Conservation (phyloP, 2,113 vertebrate species). For the Anolis carolinensis region DNA sequence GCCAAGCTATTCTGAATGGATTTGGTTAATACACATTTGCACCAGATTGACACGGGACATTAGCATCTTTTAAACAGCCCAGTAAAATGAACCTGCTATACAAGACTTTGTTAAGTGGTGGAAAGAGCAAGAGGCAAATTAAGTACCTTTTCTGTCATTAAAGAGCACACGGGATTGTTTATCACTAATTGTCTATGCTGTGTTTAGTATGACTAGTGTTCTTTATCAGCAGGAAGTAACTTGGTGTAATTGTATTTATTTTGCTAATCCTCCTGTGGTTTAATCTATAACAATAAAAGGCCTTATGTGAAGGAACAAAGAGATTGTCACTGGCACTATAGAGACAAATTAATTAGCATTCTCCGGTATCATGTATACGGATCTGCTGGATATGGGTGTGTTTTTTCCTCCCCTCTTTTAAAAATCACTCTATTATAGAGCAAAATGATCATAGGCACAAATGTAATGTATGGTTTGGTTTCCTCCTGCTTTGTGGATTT, state of each 20-base stretch:
- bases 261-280: conserved; percentile 17
- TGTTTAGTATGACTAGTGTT: neutral
- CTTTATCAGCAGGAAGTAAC: conserved; percentile 20
- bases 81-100: neutral
- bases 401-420: neutral
- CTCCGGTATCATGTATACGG: neutral
- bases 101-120: neutral
- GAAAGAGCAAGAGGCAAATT: neutral
- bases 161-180: neutral
- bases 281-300: conserved; percentile 15
- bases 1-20: too few relatives aligned
- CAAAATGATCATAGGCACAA: too few relatives aligned
- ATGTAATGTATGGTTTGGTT: neutral
- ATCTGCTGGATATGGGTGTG: neutral
- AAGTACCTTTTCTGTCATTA: neutral
- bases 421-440: neutral
- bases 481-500: neutral
- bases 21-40: neutral
- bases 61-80: neutral
- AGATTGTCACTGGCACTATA: neutral
- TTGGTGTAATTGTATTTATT: conserved; percentile 30
- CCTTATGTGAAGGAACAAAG: neutral
- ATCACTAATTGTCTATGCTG: conserved; percentile 11
- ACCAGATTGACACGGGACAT: too few relatives aligned
- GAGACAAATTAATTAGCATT: conserved; percentile 26